phyloP scores from a whole-genome alignment of 2,797 vertebrate genomes.

The Naso thynnoides region DNA sequence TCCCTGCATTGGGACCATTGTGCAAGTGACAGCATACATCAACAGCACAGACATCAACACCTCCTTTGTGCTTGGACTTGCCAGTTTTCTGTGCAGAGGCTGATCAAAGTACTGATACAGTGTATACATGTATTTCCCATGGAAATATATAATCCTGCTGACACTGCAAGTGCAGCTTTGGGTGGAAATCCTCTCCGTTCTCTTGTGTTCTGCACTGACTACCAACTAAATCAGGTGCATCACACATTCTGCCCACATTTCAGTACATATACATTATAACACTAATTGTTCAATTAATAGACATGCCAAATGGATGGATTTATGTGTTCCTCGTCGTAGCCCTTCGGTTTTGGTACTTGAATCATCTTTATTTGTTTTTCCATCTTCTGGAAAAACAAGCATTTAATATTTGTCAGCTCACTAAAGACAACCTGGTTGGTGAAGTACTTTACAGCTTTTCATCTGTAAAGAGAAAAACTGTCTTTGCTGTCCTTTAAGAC shows the following conservation, averaged over 20 bases:
- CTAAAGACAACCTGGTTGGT: background rate
- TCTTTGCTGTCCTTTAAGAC: background rate
- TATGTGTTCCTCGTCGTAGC: background rate
- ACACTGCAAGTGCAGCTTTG: slow-evolving; percentile 2
- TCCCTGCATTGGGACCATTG: slow-evolving; percentile 17
- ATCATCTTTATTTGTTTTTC: background rate
- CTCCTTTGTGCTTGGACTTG: slow-evolving; percentile 5
- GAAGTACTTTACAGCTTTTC: background rate
- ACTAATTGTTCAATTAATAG: background rate
- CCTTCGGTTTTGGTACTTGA: background rate
- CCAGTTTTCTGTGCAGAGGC: slow-evolving; percentile 21
- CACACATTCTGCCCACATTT: slow-evolving; percentile 4
- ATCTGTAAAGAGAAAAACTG: background rate
- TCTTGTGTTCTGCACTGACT: slow-evolving; percentile 6
- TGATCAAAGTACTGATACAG: slow-evolving; percentile 30
- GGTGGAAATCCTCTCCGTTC: slow-evolving; percentile 16
- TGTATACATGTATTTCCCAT: slow-evolving; percentile 76
- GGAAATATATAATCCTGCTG: slow-evolving; percentile 72
- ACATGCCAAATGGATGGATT: background rate
- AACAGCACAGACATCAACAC: slow-evolving; percentile 4
- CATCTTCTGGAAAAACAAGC: background rate
- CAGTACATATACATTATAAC: slow-evolving; percentile 7
- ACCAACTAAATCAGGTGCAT: background rate
- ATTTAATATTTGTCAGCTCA: background rate
- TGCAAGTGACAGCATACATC: slow-evolving; percentile 13